A percentile compares a stretch with the other conserved stretches of the same genome.
phyloP scores from a whole-genome alignment of 1,140 invertebrate genomes.

The Stenopsyche tienmushanensis region DNA sequence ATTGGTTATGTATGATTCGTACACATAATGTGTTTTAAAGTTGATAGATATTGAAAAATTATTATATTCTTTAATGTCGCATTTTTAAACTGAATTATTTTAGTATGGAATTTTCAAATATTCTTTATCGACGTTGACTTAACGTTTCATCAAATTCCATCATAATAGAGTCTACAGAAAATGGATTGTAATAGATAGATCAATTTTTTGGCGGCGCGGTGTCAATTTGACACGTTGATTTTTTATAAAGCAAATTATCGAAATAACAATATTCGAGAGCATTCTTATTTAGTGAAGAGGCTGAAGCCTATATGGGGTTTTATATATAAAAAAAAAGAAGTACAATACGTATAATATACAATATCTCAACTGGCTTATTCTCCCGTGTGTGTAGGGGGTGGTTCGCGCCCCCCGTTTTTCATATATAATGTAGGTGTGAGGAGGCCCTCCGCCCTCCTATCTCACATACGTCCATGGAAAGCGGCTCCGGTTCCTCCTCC shows the following conservation, averaged over 20 bases:
- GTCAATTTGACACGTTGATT: neutral
- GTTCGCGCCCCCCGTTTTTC: slow-evolving; percentile 15
- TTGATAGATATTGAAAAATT: too few species aligned
- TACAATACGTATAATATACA: slow-evolving; percentile 41
- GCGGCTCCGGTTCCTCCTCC: slow-evolving; percentile 10
- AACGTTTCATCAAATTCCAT: neutral
- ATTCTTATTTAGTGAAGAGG: slow-evolving; percentile 7
- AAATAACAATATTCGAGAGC: slow-evolving; percentile 11
- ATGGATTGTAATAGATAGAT: too few species aligned
- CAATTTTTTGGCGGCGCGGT: neutral
- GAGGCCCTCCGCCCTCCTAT: slow-evolving; percentile 3
- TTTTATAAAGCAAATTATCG: slow-evolving; percentile 2
- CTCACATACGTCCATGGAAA: slow-evolving; percentile 6
- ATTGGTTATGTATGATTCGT: too few species aligned
- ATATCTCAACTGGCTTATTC: slow-evolving; percentile 37
- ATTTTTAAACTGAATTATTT: neutral
- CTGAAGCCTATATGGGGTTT: neutral
- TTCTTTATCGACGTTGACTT: neutral
- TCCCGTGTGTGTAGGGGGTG: slow-evolving; percentile 14
- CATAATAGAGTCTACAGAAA: too few species aligned
- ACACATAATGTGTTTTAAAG: too few species aligned
- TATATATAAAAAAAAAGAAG: slow-evolving; percentile 15
- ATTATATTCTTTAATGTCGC: neutral
- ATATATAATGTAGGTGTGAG: slow-evolving; percentile 30
- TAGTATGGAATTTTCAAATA: neutral